Evolutionary conservation across 2,113 vertebrate genomes (phyloP).

Genomic region (Lampris incognitus): DNA sequence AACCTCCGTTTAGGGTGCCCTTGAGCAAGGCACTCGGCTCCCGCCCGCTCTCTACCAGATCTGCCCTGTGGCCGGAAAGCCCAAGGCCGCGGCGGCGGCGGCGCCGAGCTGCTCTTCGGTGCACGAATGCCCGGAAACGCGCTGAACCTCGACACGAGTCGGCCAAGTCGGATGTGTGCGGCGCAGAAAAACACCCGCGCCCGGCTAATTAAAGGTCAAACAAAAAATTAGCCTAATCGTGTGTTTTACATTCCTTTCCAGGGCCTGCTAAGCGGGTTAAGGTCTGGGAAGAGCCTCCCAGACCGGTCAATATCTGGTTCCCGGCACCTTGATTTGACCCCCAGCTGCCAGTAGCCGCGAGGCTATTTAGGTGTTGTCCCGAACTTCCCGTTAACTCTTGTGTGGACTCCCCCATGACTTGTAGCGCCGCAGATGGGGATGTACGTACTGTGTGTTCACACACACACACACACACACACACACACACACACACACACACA

Average conservation of each 20-base stretch:
- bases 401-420: conserved; percentile 30
- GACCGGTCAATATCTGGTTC: conserved; percentile 1
- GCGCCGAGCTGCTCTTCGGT: no score
- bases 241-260: background rate
- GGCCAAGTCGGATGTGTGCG: no score
- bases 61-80: no score
- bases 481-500: conserved; percentile 20
- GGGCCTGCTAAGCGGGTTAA: background rate
- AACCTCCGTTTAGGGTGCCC: no score
- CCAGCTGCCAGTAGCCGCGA: conserved; percentile 47
- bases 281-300: background rate
- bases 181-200: no score
- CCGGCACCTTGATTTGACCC: conserved; percentile 24
- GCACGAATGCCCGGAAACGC: no score
- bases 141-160: no score
- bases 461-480: conserved; percentile 14
- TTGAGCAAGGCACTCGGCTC: no score
- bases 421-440: conserved; percentile 44
- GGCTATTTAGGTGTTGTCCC: conserved; percentile 38
- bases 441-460: conserved; percentile 6
- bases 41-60: no score
- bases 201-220: no score
- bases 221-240: background rate
- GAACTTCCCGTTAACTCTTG: conserved; percentile 44
- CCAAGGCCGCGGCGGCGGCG: no score